Evolutionary conservation across 2,888 invertebrate species (phyloP).

Genomic region (Adelphocoris suturalis): DNA sequence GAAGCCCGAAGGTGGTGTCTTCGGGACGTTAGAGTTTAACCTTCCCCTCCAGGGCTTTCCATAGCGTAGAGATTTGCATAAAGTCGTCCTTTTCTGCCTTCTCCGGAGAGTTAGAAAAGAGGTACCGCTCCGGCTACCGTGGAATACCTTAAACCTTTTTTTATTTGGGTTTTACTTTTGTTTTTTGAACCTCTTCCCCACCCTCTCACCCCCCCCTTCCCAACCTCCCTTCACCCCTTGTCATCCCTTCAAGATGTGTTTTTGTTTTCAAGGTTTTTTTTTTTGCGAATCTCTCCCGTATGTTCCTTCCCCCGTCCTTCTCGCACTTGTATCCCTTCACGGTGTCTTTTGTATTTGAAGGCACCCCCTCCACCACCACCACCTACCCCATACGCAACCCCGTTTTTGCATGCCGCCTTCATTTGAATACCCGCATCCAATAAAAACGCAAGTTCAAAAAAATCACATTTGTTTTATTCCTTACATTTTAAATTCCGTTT

Average conservation of each 20-base stretch:
- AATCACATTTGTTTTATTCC: too few species aligned
- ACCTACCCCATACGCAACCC: neutral
- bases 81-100: neutral
- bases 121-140: conserved; percentile 45
- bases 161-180: neutral
- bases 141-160: conserved; percentile 16
- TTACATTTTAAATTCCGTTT: too few species aligned
- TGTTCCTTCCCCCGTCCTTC: neutral
- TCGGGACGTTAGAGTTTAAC: neutral
- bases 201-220: neutral
- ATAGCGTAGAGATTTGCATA: conserved; percentile 39
- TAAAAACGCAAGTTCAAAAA: neutral
- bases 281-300: conserved; percentile 38
- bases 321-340: conserved; percentile 27
- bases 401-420: conserved; percentile 15
- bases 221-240: too few species aligned
- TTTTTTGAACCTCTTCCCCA: neutral
- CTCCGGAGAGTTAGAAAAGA: neutral
- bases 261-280: neutral
- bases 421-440: neutral
- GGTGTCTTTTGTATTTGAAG: conserved; percentile 16
- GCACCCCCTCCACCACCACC: neutral
- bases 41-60: neutral
- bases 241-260: neutral
- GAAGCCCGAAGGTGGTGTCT: neutral